Evolutionary conservation across 2,113 vertebrate genomes (phyloP).

Genomic region (Smithornis capensis): DNA sequence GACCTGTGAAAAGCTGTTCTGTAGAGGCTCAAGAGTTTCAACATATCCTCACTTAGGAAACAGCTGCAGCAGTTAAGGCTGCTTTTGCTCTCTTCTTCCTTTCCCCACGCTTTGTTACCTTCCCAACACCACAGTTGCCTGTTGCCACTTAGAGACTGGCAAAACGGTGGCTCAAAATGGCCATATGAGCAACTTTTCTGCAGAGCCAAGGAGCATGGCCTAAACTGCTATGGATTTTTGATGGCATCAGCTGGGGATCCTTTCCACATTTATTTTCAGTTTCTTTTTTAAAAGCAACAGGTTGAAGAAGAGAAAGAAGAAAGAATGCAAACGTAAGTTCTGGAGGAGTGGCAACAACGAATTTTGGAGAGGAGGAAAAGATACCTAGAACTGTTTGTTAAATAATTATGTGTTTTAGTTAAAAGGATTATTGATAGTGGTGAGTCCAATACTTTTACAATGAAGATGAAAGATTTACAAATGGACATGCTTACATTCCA

Average conservation of each 20-base stretch:
- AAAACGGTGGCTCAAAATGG: background rate
- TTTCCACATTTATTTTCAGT: background rate
- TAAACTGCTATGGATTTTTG: background rate
- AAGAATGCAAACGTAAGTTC: background rate
- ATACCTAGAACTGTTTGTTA: background rate
- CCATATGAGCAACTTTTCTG: background rate
- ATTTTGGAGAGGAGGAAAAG: background rate
- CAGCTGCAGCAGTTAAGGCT: conserved; percentile 6
- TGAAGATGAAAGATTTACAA: background rate
- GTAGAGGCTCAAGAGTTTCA: background rate
- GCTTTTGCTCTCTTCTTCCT: background rate
- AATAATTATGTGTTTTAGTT: background rate
- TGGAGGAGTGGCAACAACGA: background rate
- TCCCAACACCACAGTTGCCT: background rate
- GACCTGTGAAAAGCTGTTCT: background rate
- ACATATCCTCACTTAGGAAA: background rate
- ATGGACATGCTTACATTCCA: background rate
- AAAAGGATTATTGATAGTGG: background rate
- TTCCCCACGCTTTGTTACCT: background rate
- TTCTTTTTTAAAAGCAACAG: background rate
- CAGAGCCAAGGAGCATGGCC: background rate
- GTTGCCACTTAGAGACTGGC: background rate
- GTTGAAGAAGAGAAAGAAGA: background rate
- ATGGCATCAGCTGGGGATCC: background rate
- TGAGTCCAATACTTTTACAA: background rate